phyloP scores from a whole-genome alignment of 2,113 vertebrate species.

The Sorex fumeus region DNA sequence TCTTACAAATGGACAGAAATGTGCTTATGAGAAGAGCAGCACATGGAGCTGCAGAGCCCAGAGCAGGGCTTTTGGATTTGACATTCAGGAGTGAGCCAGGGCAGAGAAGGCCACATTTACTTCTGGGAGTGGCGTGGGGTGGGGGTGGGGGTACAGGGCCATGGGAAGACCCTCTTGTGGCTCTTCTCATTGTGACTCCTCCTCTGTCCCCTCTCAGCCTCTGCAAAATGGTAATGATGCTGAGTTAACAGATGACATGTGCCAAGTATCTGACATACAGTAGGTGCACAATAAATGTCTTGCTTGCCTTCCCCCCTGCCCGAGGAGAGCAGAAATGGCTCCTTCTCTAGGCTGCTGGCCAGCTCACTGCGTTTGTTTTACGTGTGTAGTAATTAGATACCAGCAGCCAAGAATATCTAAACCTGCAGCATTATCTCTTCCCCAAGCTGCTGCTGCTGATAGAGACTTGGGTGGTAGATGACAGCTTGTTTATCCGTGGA shows the following conservation, averaged over 20 bases:
- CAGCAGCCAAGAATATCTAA: conserved; percentile 81
- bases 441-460: conserved; percentile 81
- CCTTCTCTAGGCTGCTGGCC: conserved; percentile 34
- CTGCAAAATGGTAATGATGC: background rate
- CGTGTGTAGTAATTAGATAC: conserved; percentile 84
- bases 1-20: conserved; percentile 71
- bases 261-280: background rate
- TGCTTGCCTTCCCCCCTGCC: background rate
- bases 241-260: background rate
- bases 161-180: background rate
- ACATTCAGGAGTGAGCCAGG: conserved; percentile 23
- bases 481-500: conserved; percentile 82
- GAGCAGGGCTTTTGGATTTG: background rate
- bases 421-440: conserved; percentile 69
- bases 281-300: conserved; percentile 4
- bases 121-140: too few species aligned
- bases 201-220: background rate
- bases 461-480: conserved; percentile 79
- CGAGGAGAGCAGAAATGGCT: background rate
- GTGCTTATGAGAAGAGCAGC: conserved; percentile 82
- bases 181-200: background rate
- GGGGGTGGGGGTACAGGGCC: background rate
- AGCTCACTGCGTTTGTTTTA: conserved; percentile 85
- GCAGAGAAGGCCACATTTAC: conserved; percentile 39
- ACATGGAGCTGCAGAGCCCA: conserved; percentile 80